Percentiles rank a stretch among this genome's conserved stretches.
These are phyloP conservation scores for Eledone cirrhosa DNA, from an alignment of 2,888 invertebrate species.

Conservation along the genomic window DNA sequence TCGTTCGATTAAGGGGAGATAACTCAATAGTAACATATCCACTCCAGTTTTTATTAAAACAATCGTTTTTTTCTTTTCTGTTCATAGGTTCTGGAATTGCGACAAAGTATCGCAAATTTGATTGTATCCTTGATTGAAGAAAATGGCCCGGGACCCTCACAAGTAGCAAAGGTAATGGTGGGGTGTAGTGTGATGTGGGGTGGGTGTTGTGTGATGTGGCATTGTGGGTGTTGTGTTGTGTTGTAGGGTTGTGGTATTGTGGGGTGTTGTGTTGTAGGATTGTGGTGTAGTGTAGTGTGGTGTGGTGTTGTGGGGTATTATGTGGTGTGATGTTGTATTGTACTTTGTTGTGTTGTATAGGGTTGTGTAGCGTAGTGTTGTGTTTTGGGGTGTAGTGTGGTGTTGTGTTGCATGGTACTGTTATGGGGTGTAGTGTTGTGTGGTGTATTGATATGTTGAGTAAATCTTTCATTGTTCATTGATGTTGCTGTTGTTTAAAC, in stretches of 20 bases:
- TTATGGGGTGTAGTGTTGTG: too few relatives aligned
- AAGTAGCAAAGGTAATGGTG: slow-evolving; percentile 61
- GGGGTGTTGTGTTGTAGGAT: too few relatives aligned
- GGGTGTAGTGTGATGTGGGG: neutral
- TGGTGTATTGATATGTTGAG: too few relatives aligned
- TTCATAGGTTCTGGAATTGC: slow-evolving; percentile 56
- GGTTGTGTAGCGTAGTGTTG: too few relatives aligned
- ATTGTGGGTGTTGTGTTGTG: neutral
- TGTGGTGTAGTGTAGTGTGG: too few relatives aligned
- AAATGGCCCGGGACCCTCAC: slow-evolving; percentile 63
- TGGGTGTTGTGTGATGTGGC: neutral
- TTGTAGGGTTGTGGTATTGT: too few relatives aligned
- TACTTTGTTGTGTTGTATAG: too few relatives aligned
- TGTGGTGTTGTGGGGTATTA: too few relatives aligned
- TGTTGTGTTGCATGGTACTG: too few relatives aligned
- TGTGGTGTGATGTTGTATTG: too few relatives aligned
- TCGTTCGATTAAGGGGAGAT: slow-evolving; percentile 60
- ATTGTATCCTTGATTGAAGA: slow-evolving; percentile 65
- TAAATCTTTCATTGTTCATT: too few relatives aligned
- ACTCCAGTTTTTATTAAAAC: neutral
- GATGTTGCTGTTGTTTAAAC: slow-evolving; percentile 8
- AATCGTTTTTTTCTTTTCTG: neutral
- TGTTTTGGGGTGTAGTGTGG: too few relatives aligned
- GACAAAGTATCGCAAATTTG: slow-evolving; percentile 61
- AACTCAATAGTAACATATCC: neutral